Evolutionary conservation across 2,797 vertebrate genomes (phyloP), one percentile per base, ranked within the genome.

Genomic region (Pseudomugil tenellus): DNA sequence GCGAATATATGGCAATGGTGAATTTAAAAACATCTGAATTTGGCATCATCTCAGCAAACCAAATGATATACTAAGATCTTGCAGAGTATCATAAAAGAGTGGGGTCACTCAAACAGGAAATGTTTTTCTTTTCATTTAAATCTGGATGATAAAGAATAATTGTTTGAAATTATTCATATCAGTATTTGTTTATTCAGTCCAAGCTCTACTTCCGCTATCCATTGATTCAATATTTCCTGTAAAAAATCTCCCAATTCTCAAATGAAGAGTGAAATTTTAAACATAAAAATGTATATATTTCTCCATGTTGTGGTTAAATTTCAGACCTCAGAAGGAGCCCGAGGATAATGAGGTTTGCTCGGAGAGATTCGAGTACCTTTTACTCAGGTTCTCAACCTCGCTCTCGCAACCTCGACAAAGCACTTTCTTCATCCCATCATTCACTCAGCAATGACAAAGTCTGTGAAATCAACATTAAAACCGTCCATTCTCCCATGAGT

Each of bases 241-340:
- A 14, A 37, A 37, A 4, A 16, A 17, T 43, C 17, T 19, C 17
- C 17, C 19, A 19, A 19, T n/a, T 21, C 19, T 46, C 3, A n/a
- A 21, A 46, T 46, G 28, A 28, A 25, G 4, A 49, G 10, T 49
- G 5, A 21, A 49, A 7, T 17, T 29, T 28, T 0, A 52, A 35
- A 13, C 14, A 6, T 1, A 23, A 56, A 31, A n/a, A 32, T 10
- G 7, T 13, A 31, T 14, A 43, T n/a, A 32, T 6, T 48, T 8
- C 21, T 39, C 26, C 71, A 7, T 67, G 3, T n/a, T 60, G 55
- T 69, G 26, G 4, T 70, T 76, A 62, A 60, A 43, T 80, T 49
- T 49, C 81, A 91, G 93, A 92, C 64, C 79, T 98, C 56, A 94
- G 97, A 77, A 95, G 96, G 80, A 99, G 97, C 67, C 97, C 97